These are phyloP conservation scores for Hydraecia micacea DNA, from an alignment of 2,888 invertebrate species.

Conservation along the genomic window DNA sequence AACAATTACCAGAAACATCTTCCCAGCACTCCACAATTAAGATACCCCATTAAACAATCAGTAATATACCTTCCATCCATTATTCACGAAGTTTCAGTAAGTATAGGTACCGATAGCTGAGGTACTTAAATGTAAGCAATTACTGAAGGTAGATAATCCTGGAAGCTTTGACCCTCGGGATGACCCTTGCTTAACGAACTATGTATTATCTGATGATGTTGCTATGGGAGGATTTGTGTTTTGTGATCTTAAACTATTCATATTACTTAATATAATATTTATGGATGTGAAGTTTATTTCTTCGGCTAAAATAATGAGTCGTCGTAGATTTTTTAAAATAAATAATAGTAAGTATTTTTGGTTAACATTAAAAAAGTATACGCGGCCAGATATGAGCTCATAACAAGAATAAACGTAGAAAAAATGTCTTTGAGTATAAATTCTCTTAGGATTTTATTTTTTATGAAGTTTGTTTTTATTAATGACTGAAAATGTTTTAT, in stretches of 20 bases:
- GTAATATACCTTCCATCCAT: conserved; percentile 55
- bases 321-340: neutral
- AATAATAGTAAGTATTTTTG: too few species aligned
- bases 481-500: too few species aligned
- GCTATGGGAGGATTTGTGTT: conserved; percentile 64
- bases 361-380: neutral
- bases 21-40: conserved; percentile 15
- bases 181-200: conserved; percentile 84
- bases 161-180: conserved; percentile 79
- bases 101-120: conserved; percentile 51
- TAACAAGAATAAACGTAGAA: neutral
- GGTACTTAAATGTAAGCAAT: conserved; percentile 75
- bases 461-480: neutral
- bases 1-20: conserved; percentile 2
- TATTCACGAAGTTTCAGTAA: conserved; percentile 63
- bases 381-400: neutral
- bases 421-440: neutral
- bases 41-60: conserved; percentile 54
- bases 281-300: neutral
- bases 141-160: conserved; percentile 77
- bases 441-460: neutral
- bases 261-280: conserved; percentile 31
- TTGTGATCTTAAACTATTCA: conserved; percentile 49
- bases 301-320: neutral
- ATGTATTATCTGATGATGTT: conserved; percentile 71